Base-by-base conservation (phyloP, 2,797 vertebrate genomes). In the Smutsia gigantea region DNA sequence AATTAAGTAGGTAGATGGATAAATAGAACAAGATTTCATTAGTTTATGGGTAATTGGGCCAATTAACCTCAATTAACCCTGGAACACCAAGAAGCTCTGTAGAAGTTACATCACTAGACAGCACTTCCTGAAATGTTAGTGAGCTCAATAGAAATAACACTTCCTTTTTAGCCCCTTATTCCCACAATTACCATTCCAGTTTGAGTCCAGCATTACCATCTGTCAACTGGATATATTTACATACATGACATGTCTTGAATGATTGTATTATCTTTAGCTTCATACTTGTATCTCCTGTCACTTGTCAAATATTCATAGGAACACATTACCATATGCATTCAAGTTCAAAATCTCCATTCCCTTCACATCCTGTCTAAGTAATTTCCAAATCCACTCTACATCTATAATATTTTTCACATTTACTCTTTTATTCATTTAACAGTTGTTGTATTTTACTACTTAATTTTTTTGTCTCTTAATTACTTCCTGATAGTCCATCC, bases 381-480 rank as follows among this genome's bases (percentile, higher is more conserved):
- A 46, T 71, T 64, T 74, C 46, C 7, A 95, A 64, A 78, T 55
- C 10, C 31, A 46, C 81, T 84, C 55, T 74, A 57, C 21, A 37
- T 51, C 12, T 66, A 21, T 46, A 75, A 27, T 92, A 71, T 59
- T 86, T 92, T 87, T 85, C 19, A 23, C 18, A 29, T 57, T 12
- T 90, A 31, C n/a, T 74, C 23, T 69, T 90, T 87, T 77, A 64
- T 64, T 84, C 37, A 92, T 34, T 94, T 71, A 96, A 42, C 57
- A 82, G 31, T 53, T 90, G 27, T 55, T 81, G 81, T 34, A 95
- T 7, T 53, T 12, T 83, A n/a, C 72, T 89, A 85, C 9, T 83
- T 89, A 78, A 27, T 72, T 88, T 72, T 82, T 39, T 87, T 85
- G 78, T 87, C 31, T 90, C n/a, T 61, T 95, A 90, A 91, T 96